These are phyloP conservation scores for Amphipoea lucens DNA, from an alignment of 2,888 invertebrate species.

Conservation along the genomic window DNA sequence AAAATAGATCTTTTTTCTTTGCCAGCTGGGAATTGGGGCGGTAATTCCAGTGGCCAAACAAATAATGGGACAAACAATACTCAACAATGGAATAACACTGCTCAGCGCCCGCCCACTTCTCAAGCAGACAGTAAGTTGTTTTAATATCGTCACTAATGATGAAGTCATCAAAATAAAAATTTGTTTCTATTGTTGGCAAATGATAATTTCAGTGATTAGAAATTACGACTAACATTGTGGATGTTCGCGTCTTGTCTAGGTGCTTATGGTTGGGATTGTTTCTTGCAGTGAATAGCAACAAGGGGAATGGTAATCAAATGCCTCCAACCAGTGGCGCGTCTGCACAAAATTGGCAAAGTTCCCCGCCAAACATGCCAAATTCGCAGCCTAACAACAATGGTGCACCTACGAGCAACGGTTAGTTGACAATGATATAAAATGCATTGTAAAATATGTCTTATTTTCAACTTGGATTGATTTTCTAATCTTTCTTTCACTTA, in stretches of 20 bases:
- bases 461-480: conserved; percentile 28
- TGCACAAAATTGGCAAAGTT: conserved; percentile 86
- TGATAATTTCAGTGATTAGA: conserved; percentile 64
- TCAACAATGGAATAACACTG: conserved; percentile 88
- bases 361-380: conserved; percentile 87
- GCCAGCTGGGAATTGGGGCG: conserved; percentile 89
- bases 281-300: conserved; percentile 89
- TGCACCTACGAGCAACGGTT: conserved; percentile 86
- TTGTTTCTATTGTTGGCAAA: conserved; percentile 65
- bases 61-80: conserved; percentile 87
- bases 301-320: conserved; percentile 85
- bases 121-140: conserved; percentile 88
- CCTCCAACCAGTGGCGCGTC: conserved; percentile 85
- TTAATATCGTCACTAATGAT: conserved; percentile 67
- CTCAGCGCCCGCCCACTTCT: conserved; percentile 88
- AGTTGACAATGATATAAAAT: conserved; percentile 58
- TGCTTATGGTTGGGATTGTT: conserved; percentile 69
- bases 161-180: conserved; percentile 71
- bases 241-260: conserved; percentile 45
- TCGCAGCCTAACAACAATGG: conserved; percentile 87
- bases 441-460: conserved; percentile 39
- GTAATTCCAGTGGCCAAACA: conserved; percentile 85
- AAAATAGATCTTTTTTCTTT: conserved; percentile 70
- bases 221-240: conserved; percentile 56
- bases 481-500: conserved; percentile 59